Conservation (phyloP, 2,888 invertebrate genomes). For the Lysandra coridon region DNA sequence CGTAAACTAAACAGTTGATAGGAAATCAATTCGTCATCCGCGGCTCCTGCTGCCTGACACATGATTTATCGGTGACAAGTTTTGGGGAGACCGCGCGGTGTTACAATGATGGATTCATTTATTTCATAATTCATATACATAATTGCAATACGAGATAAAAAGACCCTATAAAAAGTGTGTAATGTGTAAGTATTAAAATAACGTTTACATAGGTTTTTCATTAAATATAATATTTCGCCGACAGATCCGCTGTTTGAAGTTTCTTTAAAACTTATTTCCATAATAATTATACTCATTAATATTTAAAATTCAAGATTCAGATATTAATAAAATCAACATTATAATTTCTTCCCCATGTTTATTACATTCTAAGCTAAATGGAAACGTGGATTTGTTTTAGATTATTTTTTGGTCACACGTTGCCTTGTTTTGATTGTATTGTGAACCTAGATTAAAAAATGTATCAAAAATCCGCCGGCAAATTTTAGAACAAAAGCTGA, state of each 20-base stretch:
- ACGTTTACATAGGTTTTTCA: not conserved
- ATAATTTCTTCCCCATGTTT: not conserved
- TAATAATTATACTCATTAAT: too few species aligned
- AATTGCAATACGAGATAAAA: not conserved
- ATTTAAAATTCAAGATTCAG: too few species aligned
- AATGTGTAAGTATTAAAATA: not conserved
- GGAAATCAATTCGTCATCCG: not conserved
- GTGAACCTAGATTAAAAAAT: conserved; percentile 18
- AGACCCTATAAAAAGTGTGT: not conserved
- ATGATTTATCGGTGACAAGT: not conserved
- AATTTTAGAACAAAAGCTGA: conserved; percentile 26
- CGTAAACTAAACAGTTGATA: not conserved
- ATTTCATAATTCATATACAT: too few species aligned
- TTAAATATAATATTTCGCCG: not conserved
- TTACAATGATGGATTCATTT: not conserved
- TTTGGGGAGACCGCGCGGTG: not conserved
- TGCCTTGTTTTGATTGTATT: not conserved
- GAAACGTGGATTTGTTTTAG: not conserved
- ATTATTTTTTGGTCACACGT: not conserved
- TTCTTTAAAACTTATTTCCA: too few species aligned
- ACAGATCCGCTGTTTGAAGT: too few species aligned
- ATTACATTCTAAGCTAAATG: not conserved
- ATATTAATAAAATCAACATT: not conserved
- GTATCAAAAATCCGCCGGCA: conserved; percentile 19
- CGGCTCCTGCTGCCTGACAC: not conserved